These are phyloP conservation scores for zebrafish (Danio rerio) DNA, from an alignment of 2,113 vertebrate genomes.

Conservation along the genomic window GRCz12tu NC_133196.1:7310501-7311000, in stretches of 20 bases:
- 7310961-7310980: too few species aligned
- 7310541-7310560: too few species aligned
- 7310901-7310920: too few species aligned
- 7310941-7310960: too few species aligned
- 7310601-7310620: not conserved
- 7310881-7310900: too few species aligned
- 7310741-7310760: constrained; percentile 98
- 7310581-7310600: not conserved
- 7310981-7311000: too few species aligned
- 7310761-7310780: constrained; percentile 86
- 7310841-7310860: constrained; percentile 90
- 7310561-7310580: too few species aligned
- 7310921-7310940: too few species aligned
- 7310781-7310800: constrained; percentile 91
- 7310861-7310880: constrained; percentile 76
- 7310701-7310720: constrained; percentile 99
- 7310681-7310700: constrained; percentile 66
- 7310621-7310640: not conserved
- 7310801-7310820: constrained; percentile 96
- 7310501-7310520: too few species aligned
- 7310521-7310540: too few species aligned
- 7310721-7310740: constrained; percentile 95
- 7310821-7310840: constrained; percentile 88
- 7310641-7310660: not conserved
- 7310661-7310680: not conserved